Conservation (phyloP, 1,140 invertebrate genomes). For the Xylocopa sonorina region DNA sequence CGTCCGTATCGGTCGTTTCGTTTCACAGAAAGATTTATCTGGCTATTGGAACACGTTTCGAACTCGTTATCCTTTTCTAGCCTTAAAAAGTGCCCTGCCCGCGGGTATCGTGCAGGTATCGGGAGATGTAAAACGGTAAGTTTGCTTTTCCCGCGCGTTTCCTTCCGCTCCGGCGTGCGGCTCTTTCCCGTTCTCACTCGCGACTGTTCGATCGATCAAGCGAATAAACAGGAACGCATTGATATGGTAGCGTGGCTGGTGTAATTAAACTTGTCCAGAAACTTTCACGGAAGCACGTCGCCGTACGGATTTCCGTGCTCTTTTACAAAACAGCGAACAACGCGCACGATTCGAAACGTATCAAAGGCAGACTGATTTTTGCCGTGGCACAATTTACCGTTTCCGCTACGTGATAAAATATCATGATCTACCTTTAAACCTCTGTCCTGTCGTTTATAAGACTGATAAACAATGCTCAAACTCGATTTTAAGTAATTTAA, state of each 20-base stretch:
- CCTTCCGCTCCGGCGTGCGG: too few species aligned
- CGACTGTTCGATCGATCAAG: slow-evolving; percentile 39
- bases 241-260: background rate
- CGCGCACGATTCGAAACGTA: slow-evolving; percentile 4
- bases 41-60: background rate
- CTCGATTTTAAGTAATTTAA: too few species aligned
- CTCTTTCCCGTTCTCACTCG: background rate
- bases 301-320: slow-evolving; percentile 29
- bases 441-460: background rate
- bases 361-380: slow-evolving; percentile 3
- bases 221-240: background rate
- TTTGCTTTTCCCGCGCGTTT: background rate
- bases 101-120: background rate
- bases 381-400: background rate
- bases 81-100: background rate
- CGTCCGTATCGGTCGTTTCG: background rate
- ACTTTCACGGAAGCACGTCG: slow-evolving; percentile 52
- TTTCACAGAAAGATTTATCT: background rate
- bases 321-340: slow-evolving; percentile 30
- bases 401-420: slow-evolving; percentile 2
- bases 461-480: background rate
- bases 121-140: background rate
- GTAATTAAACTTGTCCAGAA: slow-evolving; percentile 41
- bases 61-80: background rate
- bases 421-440: background rate